Conservation (phyloP, 2,113 vertebrate species). For the Seriola quinqueradiata region DNA sequence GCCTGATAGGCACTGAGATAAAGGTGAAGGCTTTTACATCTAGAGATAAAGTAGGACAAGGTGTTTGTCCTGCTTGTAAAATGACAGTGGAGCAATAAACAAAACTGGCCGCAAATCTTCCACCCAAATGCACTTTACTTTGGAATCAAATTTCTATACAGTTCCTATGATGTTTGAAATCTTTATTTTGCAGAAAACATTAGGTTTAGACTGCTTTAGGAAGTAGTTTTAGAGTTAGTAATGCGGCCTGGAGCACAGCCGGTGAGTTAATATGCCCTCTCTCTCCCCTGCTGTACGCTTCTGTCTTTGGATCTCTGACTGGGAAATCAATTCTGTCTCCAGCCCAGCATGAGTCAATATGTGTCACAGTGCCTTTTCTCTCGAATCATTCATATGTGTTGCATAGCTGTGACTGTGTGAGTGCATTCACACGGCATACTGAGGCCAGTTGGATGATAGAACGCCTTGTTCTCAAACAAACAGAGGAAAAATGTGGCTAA, state of each 20-base stretch:
- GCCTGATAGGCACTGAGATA: not conserved
- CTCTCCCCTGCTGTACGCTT: conserved; percentile 33
- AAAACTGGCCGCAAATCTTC: not conserved
- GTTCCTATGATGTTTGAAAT: conserved; percentile 10
- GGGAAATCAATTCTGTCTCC: conserved; percentile 76
- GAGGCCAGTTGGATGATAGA: conserved; percentile 23
- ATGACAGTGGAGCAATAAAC: not conserved
- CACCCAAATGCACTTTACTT: not conserved
- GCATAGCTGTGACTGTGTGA: conserved; percentile 38
- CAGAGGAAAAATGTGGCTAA: not conserved
- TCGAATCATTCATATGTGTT: conserved; percentile 63
- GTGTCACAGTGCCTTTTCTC: conserved; percentile 72
- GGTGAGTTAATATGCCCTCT: conserved; percentile 55
- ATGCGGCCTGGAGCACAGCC: conserved; percentile 35
- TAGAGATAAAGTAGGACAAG: not conserved
- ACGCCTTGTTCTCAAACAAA: conserved; percentile 13
- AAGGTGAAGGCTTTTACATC: not conserved
- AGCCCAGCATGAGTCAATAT: conserved; percentile 76
- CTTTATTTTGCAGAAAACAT: conserved; percentile 18
- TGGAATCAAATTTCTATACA: not conserved
- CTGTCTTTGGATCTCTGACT: conserved; percentile 67
- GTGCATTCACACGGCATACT: conserved; percentile 29
- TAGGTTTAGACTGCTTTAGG: conserved; percentile 5
- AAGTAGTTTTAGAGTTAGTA: conserved; percentile 15
- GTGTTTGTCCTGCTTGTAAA: conserved; percentile 7